A percentile compares a stretch with the other conserved stretches of the same genome.
phyloP scores from a whole-genome alignment of 2,888 invertebrate species.

The Caenorhabditis plicata region DNA sequence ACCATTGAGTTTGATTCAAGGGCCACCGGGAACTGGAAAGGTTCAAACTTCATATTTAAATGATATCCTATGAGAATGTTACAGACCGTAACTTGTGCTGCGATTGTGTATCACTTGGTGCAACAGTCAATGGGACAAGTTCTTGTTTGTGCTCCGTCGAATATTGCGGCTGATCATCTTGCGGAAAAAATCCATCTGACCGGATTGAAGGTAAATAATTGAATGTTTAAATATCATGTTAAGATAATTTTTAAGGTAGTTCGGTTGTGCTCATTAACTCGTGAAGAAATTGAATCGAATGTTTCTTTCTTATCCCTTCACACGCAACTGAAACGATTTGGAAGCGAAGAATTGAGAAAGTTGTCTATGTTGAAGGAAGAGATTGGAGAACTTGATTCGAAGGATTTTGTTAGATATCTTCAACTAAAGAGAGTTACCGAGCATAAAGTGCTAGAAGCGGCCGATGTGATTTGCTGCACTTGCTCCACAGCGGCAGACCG shows the following conservation, averaged over 20 bases:
- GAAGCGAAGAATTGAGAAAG: constrained; percentile 89
- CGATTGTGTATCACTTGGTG: constrained; percentile 95
- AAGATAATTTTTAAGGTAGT: constrained; percentile 69
- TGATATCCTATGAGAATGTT: constrained; percentile 1
- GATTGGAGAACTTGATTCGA: constrained; percentile 91
- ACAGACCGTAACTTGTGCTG: constrained; percentile 95
- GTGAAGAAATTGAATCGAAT: constrained; percentile 96
- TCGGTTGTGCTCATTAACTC: constrained; percentile 91
- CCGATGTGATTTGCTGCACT: constrained; percentile 98
- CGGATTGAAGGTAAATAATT: constrained; percentile 80
- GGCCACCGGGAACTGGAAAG: constrained; percentile 60
- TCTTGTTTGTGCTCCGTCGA: constrained; percentile 96
- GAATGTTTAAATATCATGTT: background rate
- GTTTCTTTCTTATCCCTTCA: constrained; percentile 94
- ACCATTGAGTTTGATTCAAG: constrained; percentile 93
- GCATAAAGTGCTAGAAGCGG: constrained; percentile 71
- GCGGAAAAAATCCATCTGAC: constrained; percentile 98
- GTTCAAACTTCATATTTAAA: constrained; percentile 7
- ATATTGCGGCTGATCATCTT: constrained; percentile 97
- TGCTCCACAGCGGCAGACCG: constrained; percentile 98
- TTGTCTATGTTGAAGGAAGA: constrained; percentile 94
- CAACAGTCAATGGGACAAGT: constrained; percentile 77
- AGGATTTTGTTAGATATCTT: constrained; percentile 88
- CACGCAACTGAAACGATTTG: constrained; percentile 92
- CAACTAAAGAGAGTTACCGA: constrained; percentile 35